These are phyloP conservation scores for Platypus cylindrus DNA, from an alignment of 2,888 invertebrate genomes.

Conservation along the genomic window DNA sequence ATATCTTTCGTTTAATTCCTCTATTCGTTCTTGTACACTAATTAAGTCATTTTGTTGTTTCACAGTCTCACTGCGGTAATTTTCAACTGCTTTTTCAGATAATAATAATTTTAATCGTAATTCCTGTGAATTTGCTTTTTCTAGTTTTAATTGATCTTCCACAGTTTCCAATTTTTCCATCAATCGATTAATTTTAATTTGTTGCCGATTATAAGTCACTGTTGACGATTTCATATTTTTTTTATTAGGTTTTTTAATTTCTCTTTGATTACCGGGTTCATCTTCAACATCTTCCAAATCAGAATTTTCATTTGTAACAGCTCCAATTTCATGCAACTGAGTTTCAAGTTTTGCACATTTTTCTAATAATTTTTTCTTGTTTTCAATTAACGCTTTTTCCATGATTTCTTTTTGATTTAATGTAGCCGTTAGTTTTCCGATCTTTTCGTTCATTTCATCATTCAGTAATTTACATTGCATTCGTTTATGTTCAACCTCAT, in stretches of 20 bases:
- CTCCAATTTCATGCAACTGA: too few species aligned
- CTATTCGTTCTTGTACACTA: too few species aligned
- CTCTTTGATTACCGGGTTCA: neutral
- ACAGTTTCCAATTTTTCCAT: conserved; percentile 10
- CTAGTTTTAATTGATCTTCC: conserved; percentile 5
- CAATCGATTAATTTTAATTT: conserved; percentile 17
- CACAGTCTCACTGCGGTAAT: too few species aligned
- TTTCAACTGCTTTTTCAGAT: too few species aligned
- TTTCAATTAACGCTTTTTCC: neutral
- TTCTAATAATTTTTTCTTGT: too few species aligned
- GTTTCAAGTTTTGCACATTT: too few species aligned
- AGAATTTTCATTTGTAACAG: too few species aligned
- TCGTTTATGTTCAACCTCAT: neutral
- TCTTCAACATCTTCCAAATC: neutral
- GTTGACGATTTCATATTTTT: conserved; percentile 7
- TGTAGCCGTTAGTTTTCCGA: too few species aligned
- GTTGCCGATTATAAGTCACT: conserved; percentile 18
- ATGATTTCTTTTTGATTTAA: neutral
- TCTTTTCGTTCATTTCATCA: too few species aligned
- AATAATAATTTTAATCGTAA: conserved; percentile 2
- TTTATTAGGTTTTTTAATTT: neutral
- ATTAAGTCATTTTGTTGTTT: too few species aligned
- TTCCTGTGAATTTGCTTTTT: conserved; percentile 4
- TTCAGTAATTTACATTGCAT: too few species aligned
- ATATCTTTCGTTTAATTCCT: too few species aligned